Evolutionary conservation across 1,140 invertebrate species (phyloP).

Genomic region (Limonius californicus): DNA sequence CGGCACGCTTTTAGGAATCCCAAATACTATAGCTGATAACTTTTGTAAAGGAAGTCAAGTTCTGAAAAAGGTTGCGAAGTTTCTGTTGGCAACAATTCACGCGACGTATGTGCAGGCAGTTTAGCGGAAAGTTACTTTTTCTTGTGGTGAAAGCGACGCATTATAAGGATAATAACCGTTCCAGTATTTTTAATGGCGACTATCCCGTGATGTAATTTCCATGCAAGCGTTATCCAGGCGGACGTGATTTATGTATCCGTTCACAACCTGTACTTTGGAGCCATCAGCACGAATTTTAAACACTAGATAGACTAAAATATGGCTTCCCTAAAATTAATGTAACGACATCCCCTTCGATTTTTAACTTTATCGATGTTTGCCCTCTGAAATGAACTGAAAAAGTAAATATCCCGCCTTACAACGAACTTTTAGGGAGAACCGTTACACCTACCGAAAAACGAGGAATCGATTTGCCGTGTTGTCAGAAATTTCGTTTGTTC

Average conservation of each 20-base stretch:
- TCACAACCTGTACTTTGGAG: conserved; percentile 38
- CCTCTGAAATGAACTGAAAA: conserved; percentile 8
- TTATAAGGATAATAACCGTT: conserved; percentile 9
- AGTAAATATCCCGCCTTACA: background rate
- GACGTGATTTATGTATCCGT: conserved; percentile 39
- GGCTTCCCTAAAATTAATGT: conserved; percentile 34
- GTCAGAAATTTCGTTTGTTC: no score
- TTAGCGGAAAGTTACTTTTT: background rate
- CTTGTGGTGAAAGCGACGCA: background rate
- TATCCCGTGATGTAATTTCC: conserved; percentile 27
- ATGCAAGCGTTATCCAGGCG: conserved; percentile 27
- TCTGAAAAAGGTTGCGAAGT: no score
- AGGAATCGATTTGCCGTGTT: no score
- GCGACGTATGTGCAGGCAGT: background rate
- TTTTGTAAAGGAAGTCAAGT: no score
- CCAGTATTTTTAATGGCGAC: conserved; percentile 14
- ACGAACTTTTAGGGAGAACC: no score
- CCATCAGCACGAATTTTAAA: conserved; percentile 40
- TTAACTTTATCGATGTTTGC: conserved; percentile 6
- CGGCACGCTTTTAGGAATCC: no score
- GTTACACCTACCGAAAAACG: no score
- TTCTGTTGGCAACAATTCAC: no score
- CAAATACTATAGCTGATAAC: no score
- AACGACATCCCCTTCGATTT: conserved; percentile 15
- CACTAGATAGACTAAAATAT: conserved; percentile 35